A percentile compares a stretch with the other conserved stretches of the same genome.
Evolutionary conservation across 2,113 vertebrate genomes (phyloP).

Genomic region (Pan troglodytes): DNA sequence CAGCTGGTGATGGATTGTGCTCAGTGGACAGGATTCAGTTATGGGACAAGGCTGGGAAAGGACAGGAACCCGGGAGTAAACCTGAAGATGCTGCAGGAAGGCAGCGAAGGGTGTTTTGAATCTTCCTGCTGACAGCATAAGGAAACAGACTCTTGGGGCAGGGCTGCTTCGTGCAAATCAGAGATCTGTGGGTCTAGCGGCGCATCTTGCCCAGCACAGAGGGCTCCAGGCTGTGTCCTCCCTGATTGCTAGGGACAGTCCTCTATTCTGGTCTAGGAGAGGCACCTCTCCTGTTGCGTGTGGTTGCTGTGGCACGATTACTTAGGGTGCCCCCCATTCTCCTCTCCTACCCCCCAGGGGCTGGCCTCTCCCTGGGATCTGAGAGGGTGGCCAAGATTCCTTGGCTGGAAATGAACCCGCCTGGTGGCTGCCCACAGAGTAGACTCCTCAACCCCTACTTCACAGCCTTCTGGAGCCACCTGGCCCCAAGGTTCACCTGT

Average conservation of each 20-base stretch:
- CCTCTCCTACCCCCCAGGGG: neutral
- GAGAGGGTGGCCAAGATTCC: neutral
- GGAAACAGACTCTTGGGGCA: neutral
- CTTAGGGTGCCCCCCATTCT: no score
- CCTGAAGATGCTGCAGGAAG: rapidly evolving
- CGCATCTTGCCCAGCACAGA: rapidly evolving
- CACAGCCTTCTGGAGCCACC: neutral
- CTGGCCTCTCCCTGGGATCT: neutral
- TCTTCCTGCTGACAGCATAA: rapidly evolving
- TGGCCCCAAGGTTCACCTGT: neutral
- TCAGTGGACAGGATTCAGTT: rapidly evolving
- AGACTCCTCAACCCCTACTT: rapidly evolving
- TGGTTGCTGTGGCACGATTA: no score
- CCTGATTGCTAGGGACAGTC: neutral
- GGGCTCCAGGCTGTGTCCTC: no score
- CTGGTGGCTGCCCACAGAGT: neutral
- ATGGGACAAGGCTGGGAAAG: rapidly evolving
- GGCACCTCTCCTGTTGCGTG: no score
- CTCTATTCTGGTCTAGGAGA: neutral
- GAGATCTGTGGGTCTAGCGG: rapidly evolving
- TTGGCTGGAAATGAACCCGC: neutral
- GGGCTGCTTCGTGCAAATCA: rapidly evolving
- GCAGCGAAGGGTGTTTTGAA: rapidly evolving
- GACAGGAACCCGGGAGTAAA: no score
- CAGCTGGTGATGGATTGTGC: rapidly evolving